Evolutionary conservation across 2,113 vertebrate species (phyloP).

Genomic region (Oostethus manadensis): DNA sequence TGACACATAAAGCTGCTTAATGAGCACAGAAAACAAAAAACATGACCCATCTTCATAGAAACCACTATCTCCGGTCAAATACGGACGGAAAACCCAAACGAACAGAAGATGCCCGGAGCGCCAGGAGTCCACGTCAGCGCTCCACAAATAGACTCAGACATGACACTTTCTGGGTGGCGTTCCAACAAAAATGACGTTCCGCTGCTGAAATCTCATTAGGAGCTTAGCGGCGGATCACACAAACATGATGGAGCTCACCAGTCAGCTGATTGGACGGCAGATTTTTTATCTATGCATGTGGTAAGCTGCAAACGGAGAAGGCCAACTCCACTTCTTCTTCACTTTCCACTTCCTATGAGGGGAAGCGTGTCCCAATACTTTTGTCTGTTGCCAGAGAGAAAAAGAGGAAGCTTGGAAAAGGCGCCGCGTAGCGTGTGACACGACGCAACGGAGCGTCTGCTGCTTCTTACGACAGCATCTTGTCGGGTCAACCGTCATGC

Average conservation of each 20-base stretch:
- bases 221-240: slow-evolving; percentile 51
- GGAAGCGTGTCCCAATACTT: too few relatives aligned
- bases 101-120: background rate
- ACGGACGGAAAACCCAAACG: background rate
- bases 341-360: too few relatives aligned
- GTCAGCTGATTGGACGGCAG: slow-evolving; percentile 42
- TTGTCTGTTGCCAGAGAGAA: too few relatives aligned
- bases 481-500: slow-evolving; percentile 30
- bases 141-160: slow-evolving; percentile 48
- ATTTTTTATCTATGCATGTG: background rate
- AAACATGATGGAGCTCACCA: slow-evolving; percentile 35
- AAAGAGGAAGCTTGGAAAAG: background rate
- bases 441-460: background rate
- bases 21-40: background rate
- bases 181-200: slow-evolving; percentile 40
- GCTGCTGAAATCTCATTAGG: slow-evolving; percentile 53
- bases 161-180: slow-evolving; percentile 21
- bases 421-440: background rate
- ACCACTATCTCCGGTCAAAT: too few relatives aligned
- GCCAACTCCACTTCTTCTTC: too few relatives aligned
- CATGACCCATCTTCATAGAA: too few relatives aligned
- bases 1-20: background rate
- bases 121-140: slow-evolving; percentile 17
- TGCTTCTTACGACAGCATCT: background rate
- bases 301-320: too few relatives aligned